A percentile compares a stretch with the other conserved stretches of the same genome.
Evolutionary conservation across 2,888 invertebrate genomes (phyloP).

Genomic region (Cryptops parisi): DNA sequence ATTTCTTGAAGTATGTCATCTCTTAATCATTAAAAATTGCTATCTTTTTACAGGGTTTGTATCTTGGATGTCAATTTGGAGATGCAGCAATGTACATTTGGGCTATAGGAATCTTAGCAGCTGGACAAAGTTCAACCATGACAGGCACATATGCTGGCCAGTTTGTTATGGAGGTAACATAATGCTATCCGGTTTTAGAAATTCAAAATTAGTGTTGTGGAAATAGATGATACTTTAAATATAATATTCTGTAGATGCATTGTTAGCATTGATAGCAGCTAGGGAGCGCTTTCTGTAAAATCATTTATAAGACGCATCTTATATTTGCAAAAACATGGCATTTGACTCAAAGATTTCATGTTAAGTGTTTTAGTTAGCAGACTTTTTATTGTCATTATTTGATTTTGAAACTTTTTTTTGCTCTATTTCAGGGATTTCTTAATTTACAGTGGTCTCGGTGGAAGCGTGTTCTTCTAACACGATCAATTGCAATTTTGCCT

Average conservation of each 20-base stretch:
- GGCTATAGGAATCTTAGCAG: conserved; percentile 40
- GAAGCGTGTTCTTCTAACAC: conserved; percentile 70
- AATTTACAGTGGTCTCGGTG: conserved; percentile 72
- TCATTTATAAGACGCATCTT: no score
- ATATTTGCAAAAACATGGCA: no score
- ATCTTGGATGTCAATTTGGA: conserved; percentile 39
- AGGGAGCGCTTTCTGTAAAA: no score
- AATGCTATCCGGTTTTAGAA: no score
- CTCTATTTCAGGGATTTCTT: conserved; percentile 48
- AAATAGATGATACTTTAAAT: no score
- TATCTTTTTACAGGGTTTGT: conserved; percentile 29
- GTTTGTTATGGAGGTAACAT: conserved; percentile 43
- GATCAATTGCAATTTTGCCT: conserved; percentile 62
- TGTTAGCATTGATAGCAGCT: no score
- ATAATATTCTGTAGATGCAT: no score
- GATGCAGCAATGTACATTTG: conserved; percentile 37
- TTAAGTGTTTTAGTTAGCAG: background rate
- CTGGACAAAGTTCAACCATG: conserved; percentile 40
- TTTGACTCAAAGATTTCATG: no score
- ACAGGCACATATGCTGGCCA: conserved; percentile 42
- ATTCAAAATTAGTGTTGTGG: no score
- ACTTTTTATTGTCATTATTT: background rate
- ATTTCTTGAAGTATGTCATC: no score
- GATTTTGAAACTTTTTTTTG: background rate
- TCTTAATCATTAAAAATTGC: no score